Evolutionary conservation across 2,888 invertebrate species (phyloP), one percentile per base, ranked within the genome.

Genomic region (Psococerastis gibbosa): DNA sequence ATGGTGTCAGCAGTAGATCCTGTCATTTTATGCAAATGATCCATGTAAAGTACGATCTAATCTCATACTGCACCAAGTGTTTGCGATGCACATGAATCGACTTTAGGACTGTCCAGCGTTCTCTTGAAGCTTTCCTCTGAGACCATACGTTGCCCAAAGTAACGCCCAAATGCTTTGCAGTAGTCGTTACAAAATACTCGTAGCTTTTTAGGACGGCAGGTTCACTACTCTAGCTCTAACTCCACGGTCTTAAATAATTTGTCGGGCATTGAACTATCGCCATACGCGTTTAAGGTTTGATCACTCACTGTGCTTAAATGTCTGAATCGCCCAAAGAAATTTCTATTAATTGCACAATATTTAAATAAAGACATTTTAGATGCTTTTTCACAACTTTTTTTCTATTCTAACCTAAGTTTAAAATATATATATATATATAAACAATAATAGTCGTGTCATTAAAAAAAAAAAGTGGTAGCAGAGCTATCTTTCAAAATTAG

Each of bases 1-100:
- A 85, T 84, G 8, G 97, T 95, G 51, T 88, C 88, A 41, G 92
- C 80, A 9, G 97, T 98, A 3, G 94, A 94, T 1, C 89, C 92
- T 0, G 98, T 98, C 9, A 98, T 57, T 54, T 80, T 71, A 53
- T 79, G 75, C 22, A 92, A 73, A 54, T 82, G 76, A 94, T 67
- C 55, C 81, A 80, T 48, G 80, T 73, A 60, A 79, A 94, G 62
- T 94, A 83, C 2, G 97, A 97, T 52, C 97, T 71, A 15, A 81
- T 73, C 67, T 98, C 98, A 61, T 98, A 98, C 56, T 97, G 95
- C 0, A 89, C 88, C 56, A 78, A 72, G 61, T 94, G 91, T 55
- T 95, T 95, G 60, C 91, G 91, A 58, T 82, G 78, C 51, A 89
- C 79, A 59, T 87, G 87, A 27, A 84, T 84, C 35, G 87, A 84